These are phyloP conservation scores for Sebastes cheni DNA, from an alignment of 2,797 vertebrate species.

Conservation along the genomic window DNA sequence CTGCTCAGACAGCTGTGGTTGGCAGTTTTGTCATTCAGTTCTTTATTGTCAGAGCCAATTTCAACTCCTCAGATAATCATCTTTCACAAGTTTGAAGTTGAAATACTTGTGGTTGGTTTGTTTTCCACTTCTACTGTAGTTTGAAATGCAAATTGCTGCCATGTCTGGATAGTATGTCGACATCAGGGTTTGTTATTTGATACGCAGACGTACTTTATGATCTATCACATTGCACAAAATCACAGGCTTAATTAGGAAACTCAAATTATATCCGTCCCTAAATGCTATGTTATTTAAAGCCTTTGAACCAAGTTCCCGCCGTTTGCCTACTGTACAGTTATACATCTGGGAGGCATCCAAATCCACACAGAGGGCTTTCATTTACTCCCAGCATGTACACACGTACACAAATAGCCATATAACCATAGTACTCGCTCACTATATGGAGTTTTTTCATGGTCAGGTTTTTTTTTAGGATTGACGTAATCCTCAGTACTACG, in stretches of 20 bases:
- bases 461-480: constrained; percentile 41
- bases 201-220: constrained; percentile 44
- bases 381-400: constrained; percentile 57
- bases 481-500: constrained; percentile 49
- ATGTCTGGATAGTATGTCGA: constrained; percentile 13
- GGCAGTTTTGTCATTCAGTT: constrained; percentile 25
- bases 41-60: constrained; percentile 26
- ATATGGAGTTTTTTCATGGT: constrained; percentile 25
- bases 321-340: constrained; percentile 55
- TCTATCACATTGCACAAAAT: constrained; percentile 59
- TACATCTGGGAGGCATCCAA: constrained; percentile 64
- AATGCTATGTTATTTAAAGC: constrained; percentile 72
- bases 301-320: constrained; percentile 67
- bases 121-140: constrained; percentile 29
- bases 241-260: constrained; percentile 66
- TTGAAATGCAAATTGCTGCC: constrained; percentile 46
- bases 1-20: constrained; percentile 19
- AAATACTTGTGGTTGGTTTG: constrained; percentile 23
- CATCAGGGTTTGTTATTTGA: constrained; percentile 31
- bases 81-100: constrained; percentile 38
- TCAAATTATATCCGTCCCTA: constrained; percentile 71
- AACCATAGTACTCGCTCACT: constrained; percentile 35
- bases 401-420: constrained; percentile 22
- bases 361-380: constrained; percentile 71
- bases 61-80: constrained; percentile 37